phyloP scores from a whole-genome alignment of 2,888 invertebrate species.

The Stenodema calcarata region DNA sequence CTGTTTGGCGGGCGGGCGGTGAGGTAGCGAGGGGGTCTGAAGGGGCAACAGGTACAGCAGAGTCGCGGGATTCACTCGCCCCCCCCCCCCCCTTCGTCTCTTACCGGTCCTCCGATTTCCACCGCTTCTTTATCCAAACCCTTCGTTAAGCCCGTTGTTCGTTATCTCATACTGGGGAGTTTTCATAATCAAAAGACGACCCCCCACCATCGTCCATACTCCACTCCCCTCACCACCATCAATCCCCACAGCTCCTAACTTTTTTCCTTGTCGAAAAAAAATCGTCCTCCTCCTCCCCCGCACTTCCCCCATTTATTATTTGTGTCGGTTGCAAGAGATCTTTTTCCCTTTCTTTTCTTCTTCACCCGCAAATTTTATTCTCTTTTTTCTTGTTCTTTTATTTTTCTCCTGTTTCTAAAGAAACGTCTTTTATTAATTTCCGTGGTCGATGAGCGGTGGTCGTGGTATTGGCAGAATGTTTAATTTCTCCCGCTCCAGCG shows the following conservation, averaged over 20 bases:
- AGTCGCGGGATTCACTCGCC: not conserved
- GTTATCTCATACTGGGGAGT: constrained; percentile 28
- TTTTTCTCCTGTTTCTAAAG: not conserved
- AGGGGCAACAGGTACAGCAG: constrained; percentile 20
- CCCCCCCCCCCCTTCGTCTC: not conserved
- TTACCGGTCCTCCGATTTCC: not conserved
- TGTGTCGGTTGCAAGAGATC: not conserved
- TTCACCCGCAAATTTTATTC: not conserved
- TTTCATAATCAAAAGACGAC: constrained; percentile 28
- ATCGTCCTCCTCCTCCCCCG: not conserved
- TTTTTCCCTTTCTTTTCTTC: not conserved
- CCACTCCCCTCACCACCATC: not conserved
- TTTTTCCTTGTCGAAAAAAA: not conserved
- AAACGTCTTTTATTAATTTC: constrained; percentile 25
- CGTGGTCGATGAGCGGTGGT: not conserved
- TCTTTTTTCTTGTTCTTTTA: not conserved
- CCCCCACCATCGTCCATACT: not conserved
- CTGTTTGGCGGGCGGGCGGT: too few species aligned
- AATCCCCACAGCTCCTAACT: not conserved
- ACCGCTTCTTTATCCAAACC: not conserved
- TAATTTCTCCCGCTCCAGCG: not conserved
- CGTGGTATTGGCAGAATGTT: constrained; percentile 28
- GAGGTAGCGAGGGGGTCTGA: not conserved
- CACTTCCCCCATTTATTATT: not conserved
- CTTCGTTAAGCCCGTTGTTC: constrained; percentile 45